A percentile compares a stretch with the other conserved stretches of the same genome.
Evolutionary conservation across 1,140 invertebrate species (phyloP).

Genomic region (Apis mellifera): Amel_HAv3.1 CM009939.2:11279001-11279500

Average conservation of each 20-base stretch:
- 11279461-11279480: slow-evolving; percentile 85
- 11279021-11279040: slow-evolving; percentile 77
- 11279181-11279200: background rate
- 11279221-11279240: slow-evolving; percentile 25
- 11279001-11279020: slow-evolving; percentile 71
- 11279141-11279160: slow-evolving; percentile 22
- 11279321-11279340: slow-evolving; percentile 48
- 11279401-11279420: too few species aligned
- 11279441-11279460: slow-evolving; percentile 65
- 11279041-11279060: slow-evolving; percentile 75
- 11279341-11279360: background rate
- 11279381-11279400: too few species aligned
- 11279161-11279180: background rate
- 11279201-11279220: background rate
- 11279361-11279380: too few species aligned
- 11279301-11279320: slow-evolving; percentile 16
- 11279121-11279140: background rate
- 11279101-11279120: slow-evolving; percentile 45
- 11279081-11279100: slow-evolving; percentile 71
- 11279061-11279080: slow-evolving; percentile 75
- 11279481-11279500: slow-evolving; percentile 83
- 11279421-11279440: background rate
- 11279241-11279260: slow-evolving; percentile 45
- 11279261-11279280: slow-evolving; percentile 32
- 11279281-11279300: slow-evolving; percentile 11